Evolutionary conservation across 2,888 invertebrate species (phyloP), one percentile per base, ranked within the genome.

Genomic region (Automeris io): DNA sequence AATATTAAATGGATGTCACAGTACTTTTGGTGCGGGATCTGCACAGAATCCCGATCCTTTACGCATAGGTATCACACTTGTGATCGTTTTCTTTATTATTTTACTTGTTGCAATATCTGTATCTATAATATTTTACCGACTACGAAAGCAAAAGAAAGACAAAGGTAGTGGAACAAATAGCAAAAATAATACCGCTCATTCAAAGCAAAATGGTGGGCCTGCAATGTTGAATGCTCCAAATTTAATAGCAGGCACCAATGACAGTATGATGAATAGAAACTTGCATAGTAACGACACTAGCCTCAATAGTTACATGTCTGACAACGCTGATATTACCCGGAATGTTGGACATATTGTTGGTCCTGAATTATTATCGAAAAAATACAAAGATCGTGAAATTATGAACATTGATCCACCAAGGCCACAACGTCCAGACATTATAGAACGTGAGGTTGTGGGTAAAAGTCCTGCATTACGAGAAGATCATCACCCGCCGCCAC

Each of bases 71-170:
- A 93, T 98, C 41, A 97, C 97, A 1, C 86, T 98, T 21, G 96
- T 98, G 12, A 95, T 97, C 46, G 95, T 96, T 16, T 97, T 98
- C 87, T 97, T 98, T 65, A 93, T 95, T 4, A 93, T 97, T 42
- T 82, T 97, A 8, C 89, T 97, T 35, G 92, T 97, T 7, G 96
- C 96, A 8, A 96, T 97, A 57, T 88, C 95, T 40, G 94, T 95
- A 12, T 96, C 96, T 33, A 97, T 97, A 63, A 90, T 97, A n/a
- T 95, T 97, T 25, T 97, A 97, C 72, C 91, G 96, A 29, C 88
- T 96, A 45, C 90, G 97, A 11, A 93, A 94, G 37, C 95, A 96
- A 69, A 94, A 92, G 69, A 93, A 95, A 72, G 95, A 96, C 68
- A 96, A 96, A 65, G 90, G 90, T 8, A 92, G 92, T 7, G 88